Evolutionary conservation across 2,888 invertebrate genomes (phyloP), one percentile per base, ranked within the genome.

Genomic region (Nowickia ferox): DNA sequence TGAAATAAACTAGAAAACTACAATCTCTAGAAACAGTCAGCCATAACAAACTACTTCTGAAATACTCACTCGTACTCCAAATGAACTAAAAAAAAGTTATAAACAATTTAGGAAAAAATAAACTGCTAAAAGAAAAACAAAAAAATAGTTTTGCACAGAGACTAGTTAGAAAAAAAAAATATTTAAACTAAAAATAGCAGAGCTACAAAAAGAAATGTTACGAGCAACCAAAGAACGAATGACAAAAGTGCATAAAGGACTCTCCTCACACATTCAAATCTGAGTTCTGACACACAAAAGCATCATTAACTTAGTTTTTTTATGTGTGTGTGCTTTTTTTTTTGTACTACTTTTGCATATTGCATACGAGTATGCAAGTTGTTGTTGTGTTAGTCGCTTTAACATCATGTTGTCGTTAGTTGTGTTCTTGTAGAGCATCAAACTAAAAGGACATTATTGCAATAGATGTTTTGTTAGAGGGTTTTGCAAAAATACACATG

Each of bases 221-320:
- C 75, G 83, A 86, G 79, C 82, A 71, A 68, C 86, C 79, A 71
- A 68, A 83, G 82, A 80, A 63, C 83, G 72, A 78, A 82, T 86
- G 86, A 80, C 76, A 83, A 83, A 86, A 71, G 51, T 65, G 82
- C 71, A 76, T 69, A 74, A 11, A 81, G 79, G 38, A 71, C 55
- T 42, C 65, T 44, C 53, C 71, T 84, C 80, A 6, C 30, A 72
- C 82, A 87, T 83, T 87, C 74, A 84, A 84, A 80, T 83, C 74
- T 84, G 83, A 87, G 69, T 87, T 84, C 84, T 84, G 87, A 83
- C 84, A 87, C 87, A 87, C 87, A 84, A 87, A 87, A 83, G 88
- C 84, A 86, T 88, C 88, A 88, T 88, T 88, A 88, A 87, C 84
- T 88, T 83, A 82, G 84, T 68, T 83, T 77, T 88, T 88, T 88